Evolutionary conservation across 1,140 invertebrate genomes (phyloP).

Genomic region (Caenorhabditis brenneri): DNA sequence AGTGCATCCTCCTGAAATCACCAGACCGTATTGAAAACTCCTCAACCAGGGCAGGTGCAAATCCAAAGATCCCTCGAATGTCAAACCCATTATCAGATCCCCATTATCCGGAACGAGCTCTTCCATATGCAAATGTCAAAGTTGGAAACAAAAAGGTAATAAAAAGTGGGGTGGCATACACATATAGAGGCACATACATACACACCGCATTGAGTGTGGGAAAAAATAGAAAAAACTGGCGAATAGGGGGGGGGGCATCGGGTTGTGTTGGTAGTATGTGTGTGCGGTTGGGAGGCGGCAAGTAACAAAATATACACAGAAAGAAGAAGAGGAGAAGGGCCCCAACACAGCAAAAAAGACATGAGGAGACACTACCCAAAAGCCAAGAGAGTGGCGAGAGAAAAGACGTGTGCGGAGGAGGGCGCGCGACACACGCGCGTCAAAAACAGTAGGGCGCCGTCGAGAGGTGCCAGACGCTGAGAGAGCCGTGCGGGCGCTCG

Average conservation of each 20-base stretch:
- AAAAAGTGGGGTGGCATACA: background rate
- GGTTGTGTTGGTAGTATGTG: constrained; percentile 39
- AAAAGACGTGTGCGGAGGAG: background rate
- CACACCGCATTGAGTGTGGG: constrained; percentile 25
- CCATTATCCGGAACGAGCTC: too few species aligned
- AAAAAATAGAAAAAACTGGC: constrained; percentile 43
- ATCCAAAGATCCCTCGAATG: too few species aligned
- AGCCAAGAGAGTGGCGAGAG: background rate
- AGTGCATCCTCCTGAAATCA: too few species aligned
- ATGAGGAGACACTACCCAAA: background rate
- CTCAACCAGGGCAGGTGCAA: too few species aligned
- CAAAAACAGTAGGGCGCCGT: constrained; percentile 26
- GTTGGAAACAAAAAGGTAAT: background rate
- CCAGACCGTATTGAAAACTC: too few species aligned
- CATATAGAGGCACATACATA: background rate
- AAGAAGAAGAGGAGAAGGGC: background rate
- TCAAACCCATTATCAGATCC: too few species aligned
- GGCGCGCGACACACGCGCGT: constrained; percentile 27
- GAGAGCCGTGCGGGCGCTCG: background rate
- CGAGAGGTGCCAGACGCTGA: background rate
- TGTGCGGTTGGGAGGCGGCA: constrained; percentile 41
- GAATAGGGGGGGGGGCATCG: background rate
- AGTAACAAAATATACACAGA: constrained; percentile 43
- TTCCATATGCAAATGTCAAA: too few species aligned
- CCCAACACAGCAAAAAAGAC: background rate